Percentiles rank a stretch among this genome's conserved stretches.
phyloP scores from a whole-genome alignment of 2,888 invertebrate species.

The Spialia ferax region DNA sequence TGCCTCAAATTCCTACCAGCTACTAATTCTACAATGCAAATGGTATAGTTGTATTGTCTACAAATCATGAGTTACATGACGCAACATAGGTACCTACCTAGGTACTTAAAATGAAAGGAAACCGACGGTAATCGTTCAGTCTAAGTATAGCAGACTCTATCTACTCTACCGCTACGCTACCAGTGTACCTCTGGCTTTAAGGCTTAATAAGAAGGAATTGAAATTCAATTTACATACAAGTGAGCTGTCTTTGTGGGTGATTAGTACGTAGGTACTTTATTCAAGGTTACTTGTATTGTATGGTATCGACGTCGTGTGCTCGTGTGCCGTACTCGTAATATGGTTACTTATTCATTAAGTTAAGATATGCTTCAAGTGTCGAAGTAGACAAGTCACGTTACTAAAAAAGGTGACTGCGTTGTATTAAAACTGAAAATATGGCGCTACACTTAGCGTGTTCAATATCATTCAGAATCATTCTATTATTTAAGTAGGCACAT shows the following conservation, averaged over 20 bases:
- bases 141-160: too few species aligned
- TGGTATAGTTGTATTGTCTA: too few species aligned
- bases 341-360: constrained; percentile 30
- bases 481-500: constrained; percentile 2
- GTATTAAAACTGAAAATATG: constrained; percentile 20
- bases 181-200: too few species aligned
- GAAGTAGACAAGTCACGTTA: constrained; percentile 9
- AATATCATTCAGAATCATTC: constrained; percentile 34
- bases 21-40: too few species aligned
- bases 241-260: constrained; percentile 31
- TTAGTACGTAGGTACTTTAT: constrained; percentile 23
- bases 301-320: constrained; percentile 11
- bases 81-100: too few species aligned
- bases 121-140: too few species aligned
- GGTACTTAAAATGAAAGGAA: too few species aligned
- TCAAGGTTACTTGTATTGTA: constrained; percentile 30
- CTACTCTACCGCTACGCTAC: too few species aligned
- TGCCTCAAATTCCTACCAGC: too few species aligned
- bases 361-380: constrained; percentile 16
- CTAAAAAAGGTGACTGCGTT: constrained; percentile 16
- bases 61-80: too few species aligned
- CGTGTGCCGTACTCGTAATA: constrained; percentile 18
- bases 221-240: constrained; percentile 37
- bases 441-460: constrained; percentile 8
- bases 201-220: too few species aligned